Evolutionary conservation across 2,888 invertebrate genomes (phyloP), one percentile per base, ranked within the genome.

Genomic region (Caenorhabditis plicata): DNA sequence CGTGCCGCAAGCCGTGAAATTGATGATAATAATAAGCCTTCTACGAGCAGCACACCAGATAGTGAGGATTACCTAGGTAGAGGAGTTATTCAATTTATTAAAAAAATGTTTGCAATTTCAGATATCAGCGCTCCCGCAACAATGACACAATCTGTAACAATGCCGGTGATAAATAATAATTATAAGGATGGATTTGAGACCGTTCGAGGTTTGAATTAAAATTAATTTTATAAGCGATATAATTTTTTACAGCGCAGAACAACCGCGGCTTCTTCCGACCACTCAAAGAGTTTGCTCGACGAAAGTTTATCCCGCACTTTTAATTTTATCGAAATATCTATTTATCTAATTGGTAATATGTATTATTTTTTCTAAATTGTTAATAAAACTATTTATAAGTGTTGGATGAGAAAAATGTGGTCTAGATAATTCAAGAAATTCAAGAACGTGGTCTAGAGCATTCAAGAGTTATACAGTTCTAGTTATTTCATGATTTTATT

Each of bases 1-100:
- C 65, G 73, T 4, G 48, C 64, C 33, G 65, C 62, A 4, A 64
- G 60, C 45, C 53, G 67, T 13, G 67, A 69, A 15, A 31, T 42
- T 11, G 53, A 53, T 9, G 60, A 53, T 23, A 45, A 36, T n/a
- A 53, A 50, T 23, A 58, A 58, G 17, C 41, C 50, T 5, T 60
- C 55, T 5, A 38, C 51, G 25, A 52, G 49, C 19, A 62, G 55
- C 15, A 55, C 61, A 11, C 60, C 60, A 3, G 42, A 49, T 25
- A 52, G 52, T 32, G 44, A 47, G 32, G 58, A 58, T 29, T 60
- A 53, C 32, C 26, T 35, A 29, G 44, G 29, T 43, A 38, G 39
- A 9, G 32, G 13, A 3, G 9, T 11, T 2, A 32, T 20, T n/a
- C 41, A 19, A 36, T 7, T 9, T 15, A 36, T 7, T 17, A 36